A percentile compares a stretch with the other conserved stretches of the same genome.
phyloP scores from a whole-genome alignment of 2,797 vertebrate species.

The Tokudaia tokunoshimensis region DNA sequence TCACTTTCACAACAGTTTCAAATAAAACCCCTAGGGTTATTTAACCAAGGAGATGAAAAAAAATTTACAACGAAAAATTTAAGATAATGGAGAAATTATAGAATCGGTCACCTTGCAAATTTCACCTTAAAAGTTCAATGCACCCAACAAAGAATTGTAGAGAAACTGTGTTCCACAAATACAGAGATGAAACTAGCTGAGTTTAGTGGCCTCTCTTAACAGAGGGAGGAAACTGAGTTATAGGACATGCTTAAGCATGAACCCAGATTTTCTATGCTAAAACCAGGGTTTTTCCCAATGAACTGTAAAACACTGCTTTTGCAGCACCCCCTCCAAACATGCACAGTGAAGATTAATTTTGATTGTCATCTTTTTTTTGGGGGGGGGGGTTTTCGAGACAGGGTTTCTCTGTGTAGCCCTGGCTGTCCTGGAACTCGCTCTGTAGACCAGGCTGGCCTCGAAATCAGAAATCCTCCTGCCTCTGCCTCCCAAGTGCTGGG shows the following conservation, averaged over 20 bases:
- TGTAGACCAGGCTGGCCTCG: too few relatives aligned
- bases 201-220: conserved; percentile 11
- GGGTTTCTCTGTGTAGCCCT: too few relatives aligned
- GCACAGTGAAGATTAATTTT: neutral
- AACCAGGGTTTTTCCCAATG: neutral
- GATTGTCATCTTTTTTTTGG: neutral
- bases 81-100: neutral
- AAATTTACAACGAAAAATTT: neutral
- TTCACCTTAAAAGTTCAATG: conserved; percentile 10
- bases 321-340: neutral
- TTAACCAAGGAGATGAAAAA: neutral
- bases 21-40: neutral
- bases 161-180: neutral
- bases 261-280: neutral
- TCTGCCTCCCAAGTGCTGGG: too few relatives aligned
- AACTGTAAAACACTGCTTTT: conserved; percentile 32
- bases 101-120: neutral
- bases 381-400: too few relatives aligned
- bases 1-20: neutral
- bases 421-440: too few relatives aligned
- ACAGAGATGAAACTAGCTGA: conserved; percentile 2
- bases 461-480: too few relatives aligned
- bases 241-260: neutral
- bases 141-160: neutral
- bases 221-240: conserved; percentile 13